A percentile compares a stretch with the other conserved stretches of the same genome.
Evolutionary conservation across 2,888 invertebrate species (phyloP).

Genomic region (Digitonthophagus gazella): DNA sequence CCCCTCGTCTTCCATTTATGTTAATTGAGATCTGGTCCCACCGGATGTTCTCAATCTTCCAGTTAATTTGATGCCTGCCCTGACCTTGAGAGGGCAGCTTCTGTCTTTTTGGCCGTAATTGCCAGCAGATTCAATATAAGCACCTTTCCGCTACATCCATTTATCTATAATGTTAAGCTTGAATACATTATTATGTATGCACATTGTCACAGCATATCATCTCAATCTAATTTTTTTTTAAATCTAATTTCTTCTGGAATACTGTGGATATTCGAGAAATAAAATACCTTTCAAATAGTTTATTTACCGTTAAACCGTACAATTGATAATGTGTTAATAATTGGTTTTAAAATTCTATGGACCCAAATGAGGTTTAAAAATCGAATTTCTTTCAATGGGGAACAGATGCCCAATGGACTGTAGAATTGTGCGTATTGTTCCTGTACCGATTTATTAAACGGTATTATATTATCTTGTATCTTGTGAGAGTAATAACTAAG

Average conservation of each 20-base stretch:
- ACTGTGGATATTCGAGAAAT: background rate
- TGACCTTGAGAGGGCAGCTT: background rate
- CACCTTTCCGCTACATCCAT: background rate
- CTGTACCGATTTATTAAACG: background rate
- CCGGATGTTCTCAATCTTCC: slow-evolving; percentile 25
- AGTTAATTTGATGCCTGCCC: slow-evolving; percentile 17
- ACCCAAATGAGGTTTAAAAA: background rate
- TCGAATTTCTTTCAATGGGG: background rate
- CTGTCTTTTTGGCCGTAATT: background rate
- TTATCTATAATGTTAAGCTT: background rate
- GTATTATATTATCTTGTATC: background rate
- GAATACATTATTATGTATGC: background rate
- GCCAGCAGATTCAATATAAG: background rate
- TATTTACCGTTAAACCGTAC: background rate
- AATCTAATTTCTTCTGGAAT: no score
- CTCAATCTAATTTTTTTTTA: background rate
- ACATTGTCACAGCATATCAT: background rate
- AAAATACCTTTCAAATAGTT: background rate
- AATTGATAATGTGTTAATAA: background rate
- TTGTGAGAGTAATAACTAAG: background rate
- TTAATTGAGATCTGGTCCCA: slow-evolving; percentile 1
- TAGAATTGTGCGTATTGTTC: background rate
- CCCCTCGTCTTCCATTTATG: background rate
- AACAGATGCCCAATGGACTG: background rate
- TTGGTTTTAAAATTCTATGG: background rate